Percentiles rank a stretch among this genome's conserved stretches.
These are phyloP conservation scores for Lepisosteus oculatus DNA, from an alignment of 2,113 vertebrate species.

Conservation along the genomic window DNA sequence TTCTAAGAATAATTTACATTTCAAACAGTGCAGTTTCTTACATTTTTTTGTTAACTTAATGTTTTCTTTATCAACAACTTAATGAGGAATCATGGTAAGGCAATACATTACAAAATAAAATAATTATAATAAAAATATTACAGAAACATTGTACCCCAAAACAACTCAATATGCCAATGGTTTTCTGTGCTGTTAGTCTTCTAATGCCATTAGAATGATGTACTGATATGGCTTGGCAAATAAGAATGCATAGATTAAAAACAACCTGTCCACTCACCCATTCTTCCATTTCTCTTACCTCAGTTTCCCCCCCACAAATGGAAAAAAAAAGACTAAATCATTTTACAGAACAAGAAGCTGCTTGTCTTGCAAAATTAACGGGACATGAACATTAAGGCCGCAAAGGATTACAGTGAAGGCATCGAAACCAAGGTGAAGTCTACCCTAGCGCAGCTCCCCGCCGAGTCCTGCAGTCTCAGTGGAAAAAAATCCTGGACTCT, in stretches of 20 bases:
- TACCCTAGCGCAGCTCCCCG: slow-evolving; percentile 45
- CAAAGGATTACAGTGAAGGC: slow-evolving; percentile 77
- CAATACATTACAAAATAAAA: slow-evolving; percentile 85
- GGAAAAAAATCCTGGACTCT: not conserved
- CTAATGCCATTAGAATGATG: slow-evolving; percentile 83
- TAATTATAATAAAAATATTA: slow-evolving; percentile 57
- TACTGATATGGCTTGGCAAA: slow-evolving; percentile 90
- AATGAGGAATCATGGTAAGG: slow-evolving; percentile 81
- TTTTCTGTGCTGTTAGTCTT: slow-evolving; percentile 78
- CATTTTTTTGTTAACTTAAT: slow-evolving; percentile 91
- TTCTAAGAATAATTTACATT: slow-evolving; percentile 99
- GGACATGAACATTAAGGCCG: slow-evolving; percentile 73
- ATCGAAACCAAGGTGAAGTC: slow-evolving; percentile 69
- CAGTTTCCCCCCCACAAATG: slow-evolving; percentile 61
- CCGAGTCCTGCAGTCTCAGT: slow-evolving; percentile 57
- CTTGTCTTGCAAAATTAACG: slow-evolving; percentile 56
- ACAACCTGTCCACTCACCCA: too few relatives aligned
- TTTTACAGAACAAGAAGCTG: slow-evolving; percentile 27
- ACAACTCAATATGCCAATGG: slow-evolving; percentile 60
- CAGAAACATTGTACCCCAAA: slow-evolving; percentile 82
- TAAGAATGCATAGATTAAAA: slow-evolving; percentile 87
- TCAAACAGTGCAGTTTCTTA: slow-evolving; percentile 96
- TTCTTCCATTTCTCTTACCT: slow-evolving; percentile 41
- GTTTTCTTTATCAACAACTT: slow-evolving; percentile 86
- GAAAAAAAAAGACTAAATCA: slow-evolving; percentile 51